Evolutionary conservation across 2,113 vertebrate species (phyloP), one percentile per base, ranked within the genome.

Genomic region (Myotis davidii): DNA sequence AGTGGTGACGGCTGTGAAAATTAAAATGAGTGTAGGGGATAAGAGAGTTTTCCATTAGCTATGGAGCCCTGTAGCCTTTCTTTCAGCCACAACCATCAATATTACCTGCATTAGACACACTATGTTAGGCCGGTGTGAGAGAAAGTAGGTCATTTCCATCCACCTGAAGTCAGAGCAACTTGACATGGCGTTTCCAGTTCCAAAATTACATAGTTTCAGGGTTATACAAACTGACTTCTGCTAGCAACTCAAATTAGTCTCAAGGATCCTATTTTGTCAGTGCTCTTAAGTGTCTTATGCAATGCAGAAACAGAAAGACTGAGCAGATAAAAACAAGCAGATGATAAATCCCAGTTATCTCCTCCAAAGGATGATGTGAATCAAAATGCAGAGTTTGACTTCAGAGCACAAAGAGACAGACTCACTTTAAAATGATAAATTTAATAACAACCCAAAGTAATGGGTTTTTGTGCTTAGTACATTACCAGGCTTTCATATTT

Each of bases 391-490:
- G 56, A 97, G 86, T 23, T 61, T 94, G 70, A 95, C 93, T 97
- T 95, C 95, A 79, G 93, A 95, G n/a, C n/a, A n/a, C 79, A 48
- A 86, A 92, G 84, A 97, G 72, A 93, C 48, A 5, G 16, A 91
- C 86, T 96, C 25, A 84, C 84, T 97, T 97, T 72, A 93, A 97
- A 93, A 81, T 93, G 65, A 96, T 94, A 88, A 96, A 14, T 85
- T 91, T 39, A 8, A 78, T 97, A 94, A 95, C 8, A 94, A 64
- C 21, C 72, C 82, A 65, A 18, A 97, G 34, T 94, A 96, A 95
- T 83, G 9, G 39, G 45, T 70, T 94, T 91, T 73, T 92, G 77
- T 45, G 64, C 45, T 85, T 88, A 85, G 52, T 88, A 74, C 50
- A 92, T 90, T 70, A 92, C 34, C n/a, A 70, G 32, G 32, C 64